phyloP scores from a whole-genome alignment of 2,113 vertebrate species.

The Zosterops lateralis region DNA sequence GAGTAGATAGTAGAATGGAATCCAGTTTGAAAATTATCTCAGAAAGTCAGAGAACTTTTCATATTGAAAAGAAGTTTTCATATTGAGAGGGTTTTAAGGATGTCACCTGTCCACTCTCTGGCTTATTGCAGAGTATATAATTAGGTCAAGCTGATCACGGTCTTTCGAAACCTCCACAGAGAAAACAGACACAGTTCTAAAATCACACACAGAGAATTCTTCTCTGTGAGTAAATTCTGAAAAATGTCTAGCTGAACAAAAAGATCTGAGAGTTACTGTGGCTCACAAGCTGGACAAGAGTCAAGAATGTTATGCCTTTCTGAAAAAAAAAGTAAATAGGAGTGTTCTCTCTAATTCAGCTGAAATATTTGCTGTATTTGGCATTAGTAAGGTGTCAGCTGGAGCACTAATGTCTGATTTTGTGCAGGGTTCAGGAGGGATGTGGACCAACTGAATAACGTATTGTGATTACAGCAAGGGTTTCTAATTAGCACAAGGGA shows the following conservation, averaged over 20 bases:
- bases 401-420: slow-evolving; percentile 7
- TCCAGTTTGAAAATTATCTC: not conserved
- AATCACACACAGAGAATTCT: not conserved
- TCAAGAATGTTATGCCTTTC: slow-evolving; percentile 35
- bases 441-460: not conserved
- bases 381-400: slow-evolving; percentile 10
- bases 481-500: slow-evolving; percentile 17
- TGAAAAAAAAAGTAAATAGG: slow-evolving; percentile 17
- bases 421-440: not conserved
- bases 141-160: not conserved
- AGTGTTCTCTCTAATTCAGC: slow-evolving; percentile 24
- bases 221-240: not conserved
- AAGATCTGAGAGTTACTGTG: not conserved
- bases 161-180: not conserved
- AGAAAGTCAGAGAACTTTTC: not conserved
- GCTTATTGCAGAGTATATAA: not conserved
- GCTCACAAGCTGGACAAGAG: not conserved
- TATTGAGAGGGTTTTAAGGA: not conserved
- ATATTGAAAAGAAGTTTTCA: not conserved
- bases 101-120: not conserved
- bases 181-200: not conserved
- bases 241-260: not conserved
- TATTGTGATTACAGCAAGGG: not conserved
- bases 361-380: slow-evolving; percentile 57
- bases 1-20: not conserved